Evolutionary conservation across 2,797 vertebrate species (phyloP).

Genomic region (Aldrovandia affinis): DNA sequence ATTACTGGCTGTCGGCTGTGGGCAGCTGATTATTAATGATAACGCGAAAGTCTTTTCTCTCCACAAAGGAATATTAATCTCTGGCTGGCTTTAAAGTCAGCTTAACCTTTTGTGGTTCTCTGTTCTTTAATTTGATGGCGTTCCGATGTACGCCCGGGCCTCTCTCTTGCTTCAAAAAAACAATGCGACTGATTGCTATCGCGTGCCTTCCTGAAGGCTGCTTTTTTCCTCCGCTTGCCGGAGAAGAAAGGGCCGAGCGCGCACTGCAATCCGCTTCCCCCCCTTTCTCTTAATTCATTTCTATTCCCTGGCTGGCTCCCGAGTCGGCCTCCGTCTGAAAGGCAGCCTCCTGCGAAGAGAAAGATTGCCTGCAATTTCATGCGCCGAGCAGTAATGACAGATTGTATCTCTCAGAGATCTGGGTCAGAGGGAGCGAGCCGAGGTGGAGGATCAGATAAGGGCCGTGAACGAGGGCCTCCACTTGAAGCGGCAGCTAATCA

Average conservation of each 20-base stretch:
- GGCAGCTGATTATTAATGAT: neutral
- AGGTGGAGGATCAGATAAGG: constrained; percentile 73
- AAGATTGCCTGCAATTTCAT: constrained; percentile 8
- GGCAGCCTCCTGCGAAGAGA: constrained; percentile 15
- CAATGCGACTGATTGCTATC: constrained; percentile 22
- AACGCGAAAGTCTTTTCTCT: neutral
- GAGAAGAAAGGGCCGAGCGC: neutral
- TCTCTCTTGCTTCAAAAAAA: neutral
- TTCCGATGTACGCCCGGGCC: neutral
- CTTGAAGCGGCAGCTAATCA: constrained; percentile 72
- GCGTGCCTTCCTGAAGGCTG: neutral
- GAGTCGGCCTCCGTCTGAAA: neutral
- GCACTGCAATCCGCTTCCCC: neutral
- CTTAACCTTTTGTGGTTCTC: constrained; percentile 6
- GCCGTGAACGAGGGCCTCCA: constrained; percentile 69
- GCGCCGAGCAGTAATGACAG: constrained; percentile 29
- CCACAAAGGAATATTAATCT: neutral
- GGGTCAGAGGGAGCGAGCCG: constrained; percentile 68
- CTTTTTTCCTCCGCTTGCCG: neutral
- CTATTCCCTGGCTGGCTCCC: neutral
- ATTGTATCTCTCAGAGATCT: constrained; percentile 64
- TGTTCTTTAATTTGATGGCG: constrained; percentile 14
- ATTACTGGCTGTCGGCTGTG: neutral
- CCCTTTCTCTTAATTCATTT: constrained; percentile 14
- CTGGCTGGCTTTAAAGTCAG: neutral